Conservation (phyloP, 1,140 invertebrate species). For the Chymomyza costata region DNA sequence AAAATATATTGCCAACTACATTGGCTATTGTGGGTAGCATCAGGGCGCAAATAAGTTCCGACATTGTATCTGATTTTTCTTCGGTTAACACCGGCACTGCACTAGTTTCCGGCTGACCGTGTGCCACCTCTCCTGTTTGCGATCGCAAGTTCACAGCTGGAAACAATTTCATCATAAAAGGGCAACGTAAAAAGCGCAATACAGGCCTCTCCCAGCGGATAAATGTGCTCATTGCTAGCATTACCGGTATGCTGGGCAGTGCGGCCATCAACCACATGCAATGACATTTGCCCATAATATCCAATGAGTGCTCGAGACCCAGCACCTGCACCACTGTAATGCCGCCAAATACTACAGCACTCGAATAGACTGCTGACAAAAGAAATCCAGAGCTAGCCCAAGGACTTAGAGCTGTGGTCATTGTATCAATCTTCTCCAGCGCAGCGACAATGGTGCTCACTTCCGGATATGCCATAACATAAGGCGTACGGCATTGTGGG, state of each 20-base stretch:
- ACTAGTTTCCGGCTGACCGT: conserved; percentile 77
- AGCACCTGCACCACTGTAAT: conserved; percentile 96
- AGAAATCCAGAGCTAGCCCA: conserved; percentile 93
- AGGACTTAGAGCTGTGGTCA: conserved; percentile 92
- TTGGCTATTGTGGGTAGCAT: conserved; percentile 94
- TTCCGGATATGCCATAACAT: conserved; percentile 94
- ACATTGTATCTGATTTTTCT: too few species aligned
- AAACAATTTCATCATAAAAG: conserved; percentile 83
- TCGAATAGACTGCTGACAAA: conserved; percentile 95
- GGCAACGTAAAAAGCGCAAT: conserved; percentile 80
- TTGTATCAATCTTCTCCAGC: conserved; percentile 88
- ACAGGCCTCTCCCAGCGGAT: conserved; percentile 96
- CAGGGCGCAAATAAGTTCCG: conserved; percentile 92
- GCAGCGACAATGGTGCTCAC: conserved; percentile 87
- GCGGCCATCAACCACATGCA: conserved; percentile 91
- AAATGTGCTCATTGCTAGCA: conserved; percentile 91
- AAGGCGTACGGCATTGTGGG: conserved; percentile 96
- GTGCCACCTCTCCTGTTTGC: conserved; percentile 60
- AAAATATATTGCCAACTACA: conserved; percentile 91
- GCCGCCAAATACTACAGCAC: conserved; percentile 96
- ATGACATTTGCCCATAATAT: conserved; percentile 94
- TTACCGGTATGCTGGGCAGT: conserved; percentile 93
- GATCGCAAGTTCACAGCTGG: neutral
- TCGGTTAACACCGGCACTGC: conserved; percentile 87
- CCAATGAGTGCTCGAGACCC: conserved; percentile 92